These are phyloP conservation scores for Drosophila leonis DNA, from an alignment of 2,888 invertebrate genomes.

Conservation along the genomic window DNA sequence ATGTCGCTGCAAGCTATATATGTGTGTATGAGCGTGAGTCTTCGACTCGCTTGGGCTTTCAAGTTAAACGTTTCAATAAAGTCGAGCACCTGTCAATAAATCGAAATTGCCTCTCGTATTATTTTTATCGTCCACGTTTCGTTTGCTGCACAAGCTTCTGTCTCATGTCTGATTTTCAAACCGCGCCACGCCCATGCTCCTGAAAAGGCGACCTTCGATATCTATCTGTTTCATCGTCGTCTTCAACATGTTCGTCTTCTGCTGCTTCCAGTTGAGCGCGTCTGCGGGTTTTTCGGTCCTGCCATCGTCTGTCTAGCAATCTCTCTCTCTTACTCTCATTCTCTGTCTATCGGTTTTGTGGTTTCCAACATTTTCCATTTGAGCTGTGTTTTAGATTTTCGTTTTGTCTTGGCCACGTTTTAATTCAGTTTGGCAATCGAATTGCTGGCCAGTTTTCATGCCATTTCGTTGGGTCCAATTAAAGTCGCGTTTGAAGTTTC, in stretches of 20 bases:
- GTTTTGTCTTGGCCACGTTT: conserved; percentile 52
- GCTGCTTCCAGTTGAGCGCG: conserved; percentile 66
- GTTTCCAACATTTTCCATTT: conserved; percentile 48
- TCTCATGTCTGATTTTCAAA: conserved; percentile 65
- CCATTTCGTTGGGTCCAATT: conserved; percentile 62
- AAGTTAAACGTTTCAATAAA: conserved; percentile 81
- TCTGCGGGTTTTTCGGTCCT: conserved; percentile 50
- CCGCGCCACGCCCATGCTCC: conserved; percentile 43
- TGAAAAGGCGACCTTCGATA: conserved; percentile 41
- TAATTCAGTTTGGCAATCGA: conserved; percentile 74
- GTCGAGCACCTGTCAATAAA: conserved; percentile 83
- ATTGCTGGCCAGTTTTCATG: conserved; percentile 71
- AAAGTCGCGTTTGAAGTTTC: conserved; percentile 61
- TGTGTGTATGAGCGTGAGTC: neutral
- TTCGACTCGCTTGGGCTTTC: conserved; percentile 48
- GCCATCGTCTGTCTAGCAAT: conserved; percentile 21
- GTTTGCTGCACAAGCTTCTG: conserved; percentile 65
- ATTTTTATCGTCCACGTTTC: conserved; percentile 77
- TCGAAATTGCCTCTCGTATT: conserved; percentile 81
- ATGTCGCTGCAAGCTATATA: conserved; percentile 31
- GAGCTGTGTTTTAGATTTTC: conserved; percentile 31
- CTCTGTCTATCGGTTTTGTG: conserved; percentile 51
- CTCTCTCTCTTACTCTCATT: neutral
- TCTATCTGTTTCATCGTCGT: conserved; percentile 45
- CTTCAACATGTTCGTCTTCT: conserved; percentile 26